phyloP scores from a whole-genome alignment of 2,888 invertebrate species.

The Leptura quadrifasciata region DNA sequence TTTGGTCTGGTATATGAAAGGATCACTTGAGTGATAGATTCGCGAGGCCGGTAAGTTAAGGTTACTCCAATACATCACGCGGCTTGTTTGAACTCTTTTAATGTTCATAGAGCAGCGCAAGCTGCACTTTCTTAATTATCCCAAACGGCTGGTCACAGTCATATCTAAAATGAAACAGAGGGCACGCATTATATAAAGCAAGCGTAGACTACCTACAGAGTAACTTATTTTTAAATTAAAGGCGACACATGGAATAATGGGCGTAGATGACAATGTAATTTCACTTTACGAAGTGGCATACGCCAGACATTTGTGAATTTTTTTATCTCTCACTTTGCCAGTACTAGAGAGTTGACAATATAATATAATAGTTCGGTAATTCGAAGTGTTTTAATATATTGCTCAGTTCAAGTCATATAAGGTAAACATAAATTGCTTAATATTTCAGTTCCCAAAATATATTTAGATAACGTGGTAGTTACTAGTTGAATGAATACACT shows the following conservation, averaged over 20 bases:
- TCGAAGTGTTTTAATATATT: too few relatives aligned
- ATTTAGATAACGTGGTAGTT: too few relatives aligned
- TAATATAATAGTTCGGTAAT: too few relatives aligned
- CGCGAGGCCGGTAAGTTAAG: conserved; percentile 54
- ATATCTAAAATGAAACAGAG: conserved; percentile 40
- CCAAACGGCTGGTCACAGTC: conserved; percentile 53
- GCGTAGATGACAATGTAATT: conserved; percentile 26
- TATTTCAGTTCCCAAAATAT: too few relatives aligned
- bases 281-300: not conserved
- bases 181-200: conserved; percentile 45
- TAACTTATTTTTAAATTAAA: conserved; percentile 42
- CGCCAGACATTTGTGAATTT: not conserved
- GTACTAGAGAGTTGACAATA: not conserved
- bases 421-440: too few relatives aligned
- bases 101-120: conserved; percentile 52
- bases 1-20: conserved; percentile 37
- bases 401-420: too few relatives aligned
- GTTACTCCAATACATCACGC: conserved; percentile 54
- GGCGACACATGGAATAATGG: conserved; percentile 37
- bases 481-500: too few relatives aligned
- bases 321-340: not conserved
- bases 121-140: conserved; percentile 58
- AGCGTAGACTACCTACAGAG: conserved; percentile 46
- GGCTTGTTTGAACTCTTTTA: conserved; percentile 59
- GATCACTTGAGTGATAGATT: conserved; percentile 58